phyloP scores from a whole-genome alignment of 2,888 invertebrate genomes.

The Philereme vetulata region DNA sequence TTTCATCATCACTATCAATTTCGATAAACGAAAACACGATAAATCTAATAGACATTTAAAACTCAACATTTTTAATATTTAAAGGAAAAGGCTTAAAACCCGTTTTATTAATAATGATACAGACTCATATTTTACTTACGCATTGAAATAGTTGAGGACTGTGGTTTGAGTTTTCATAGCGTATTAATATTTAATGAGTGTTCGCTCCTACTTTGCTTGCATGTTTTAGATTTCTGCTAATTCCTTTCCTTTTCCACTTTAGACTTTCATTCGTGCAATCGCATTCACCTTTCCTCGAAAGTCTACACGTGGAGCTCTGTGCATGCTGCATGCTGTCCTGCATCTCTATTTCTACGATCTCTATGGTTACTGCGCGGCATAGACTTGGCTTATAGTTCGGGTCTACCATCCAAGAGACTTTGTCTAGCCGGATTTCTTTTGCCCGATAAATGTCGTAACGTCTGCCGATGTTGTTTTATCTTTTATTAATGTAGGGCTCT shows the following conservation, averaged over 20 bases:
- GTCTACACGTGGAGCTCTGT: conserved; percentile 61
- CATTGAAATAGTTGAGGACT: conserved; percentile 44
- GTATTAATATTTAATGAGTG: conserved; percentile 46
- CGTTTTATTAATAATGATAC: conserved; percentile 44
- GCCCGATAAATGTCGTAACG: conserved; percentile 74
- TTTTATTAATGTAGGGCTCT: conserved; percentile 69
- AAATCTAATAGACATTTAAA: conserved; percentile 39
- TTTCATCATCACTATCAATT: conserved; percentile 32
- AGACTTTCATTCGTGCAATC: conserved; percentile 55
- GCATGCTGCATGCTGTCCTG: conserved; percentile 80
- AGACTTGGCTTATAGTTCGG: conserved; percentile 81
- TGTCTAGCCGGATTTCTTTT: conserved; percentile 58
- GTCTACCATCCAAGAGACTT: conserved; percentile 72
- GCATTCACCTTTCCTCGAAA: conserved; percentile 48
- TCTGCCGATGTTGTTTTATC: conserved; percentile 73
- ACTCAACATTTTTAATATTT: conserved; percentile 37
- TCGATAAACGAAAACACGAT: conserved; percentile 27
- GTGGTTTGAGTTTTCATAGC: conserved; percentile 39
- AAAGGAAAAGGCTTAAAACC: conserved; percentile 45
- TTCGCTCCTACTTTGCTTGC: conserved; percentile 81
- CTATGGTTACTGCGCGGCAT: conserved; percentile 85
- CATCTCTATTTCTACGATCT: conserved; percentile 82
- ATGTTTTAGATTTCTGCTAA: conserved; percentile 66
- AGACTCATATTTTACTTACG: conserved; percentile 43
- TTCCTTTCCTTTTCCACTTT: conserved; percentile 60